Conservation (phyloP, 2,888 invertebrate genomes). For the Drosophila recens region DNA sequence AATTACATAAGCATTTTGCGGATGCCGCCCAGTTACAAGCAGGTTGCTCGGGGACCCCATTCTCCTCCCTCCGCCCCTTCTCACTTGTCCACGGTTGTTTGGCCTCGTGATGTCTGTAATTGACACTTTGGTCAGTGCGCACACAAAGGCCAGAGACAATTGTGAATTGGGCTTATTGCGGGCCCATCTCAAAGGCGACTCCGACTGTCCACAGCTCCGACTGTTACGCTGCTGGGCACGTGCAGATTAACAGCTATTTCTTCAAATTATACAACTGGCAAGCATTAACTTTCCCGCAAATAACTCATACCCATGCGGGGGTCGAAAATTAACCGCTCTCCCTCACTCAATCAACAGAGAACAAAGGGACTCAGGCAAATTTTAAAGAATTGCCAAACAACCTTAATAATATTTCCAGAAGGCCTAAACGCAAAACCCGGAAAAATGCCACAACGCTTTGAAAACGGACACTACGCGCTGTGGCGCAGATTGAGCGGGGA, state of each 20-base stretch:
- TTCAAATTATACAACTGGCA: constrained; percentile 59
- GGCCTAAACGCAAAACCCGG: constrained; percentile 15
- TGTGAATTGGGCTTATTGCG: constrained; percentile 70
- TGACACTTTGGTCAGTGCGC: constrained; percentile 57
- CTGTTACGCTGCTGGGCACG: constrained; percentile 42
- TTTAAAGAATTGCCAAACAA: constrained; percentile 65
- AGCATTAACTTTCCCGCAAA: constrained; percentile 39
- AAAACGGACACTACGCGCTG: constrained; percentile 17
- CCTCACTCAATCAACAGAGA: constrained; percentile 25
- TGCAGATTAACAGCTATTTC: constrained; percentile 44
- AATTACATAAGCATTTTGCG: constrained; percentile 67
- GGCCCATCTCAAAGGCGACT: constrained; percentile 38
- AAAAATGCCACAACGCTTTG: constrained; percentile 19
- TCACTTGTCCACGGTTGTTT: constrained; percentile 17
- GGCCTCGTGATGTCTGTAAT: constrained; percentile 62
- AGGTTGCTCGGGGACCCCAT: constrained; percentile 3
- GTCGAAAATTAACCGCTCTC: constrained; percentile 29
- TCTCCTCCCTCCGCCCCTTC: constrained; percentile 10
- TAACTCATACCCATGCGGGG: constrained; percentile 45
- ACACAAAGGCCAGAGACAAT: constrained; percentile 67
- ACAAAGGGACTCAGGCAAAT: constrained; percentile 61
- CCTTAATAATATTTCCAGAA: constrained; percentile 57
- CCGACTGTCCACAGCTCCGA: constrained; percentile 5
- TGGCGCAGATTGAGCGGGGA: constrained; percentile 2
- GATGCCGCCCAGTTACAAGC: constrained; percentile 27